Evolutionary conservation across 2,113 vertebrate species (phyloP).

Genomic region (Lipophrys pholis): DNA sequence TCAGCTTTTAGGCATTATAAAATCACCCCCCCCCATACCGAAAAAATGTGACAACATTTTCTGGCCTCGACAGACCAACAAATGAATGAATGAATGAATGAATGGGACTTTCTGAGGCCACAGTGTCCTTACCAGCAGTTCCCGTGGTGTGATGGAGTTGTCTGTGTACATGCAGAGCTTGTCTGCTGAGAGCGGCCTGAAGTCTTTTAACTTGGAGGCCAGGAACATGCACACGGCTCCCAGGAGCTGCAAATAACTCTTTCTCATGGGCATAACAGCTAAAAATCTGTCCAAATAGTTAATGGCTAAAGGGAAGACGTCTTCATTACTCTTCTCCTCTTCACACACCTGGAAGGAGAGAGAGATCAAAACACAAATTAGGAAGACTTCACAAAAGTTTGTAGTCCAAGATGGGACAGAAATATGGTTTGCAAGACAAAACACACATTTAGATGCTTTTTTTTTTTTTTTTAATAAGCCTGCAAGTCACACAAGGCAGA

Average conservation of each 20-base stretch:
- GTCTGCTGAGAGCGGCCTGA: conserved; percentile 90
- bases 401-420: no score
- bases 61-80: neutral
- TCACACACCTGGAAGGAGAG: conserved; percentile 89
- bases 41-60: conserved; percentile 47
- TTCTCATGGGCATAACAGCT: conserved; percentile 89
- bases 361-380: neutral
- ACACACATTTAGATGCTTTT: no score
- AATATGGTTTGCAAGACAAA: no score
- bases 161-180: conserved; percentile 96
- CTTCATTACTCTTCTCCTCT: conserved; percentile 92
- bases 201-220: conserved; percentile 95
- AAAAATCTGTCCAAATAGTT: conserved; percentile 98
- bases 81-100: conserved; percentile 31
- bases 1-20: conserved; percentile 43
- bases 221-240: conserved; percentile 96
- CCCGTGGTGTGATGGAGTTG: conserved; percentile 91
- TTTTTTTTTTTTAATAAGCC: neutral
- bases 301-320: conserved; percentile 95
- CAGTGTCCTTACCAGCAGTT: conserved; percentile 93
- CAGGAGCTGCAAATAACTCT: conserved; percentile 92
- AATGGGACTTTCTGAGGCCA: conserved; percentile 28
- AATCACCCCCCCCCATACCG: conserved; percentile 7
- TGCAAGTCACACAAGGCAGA: conserved; percentile 28
- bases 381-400: no score